A percentile compares a stretch with the other conserved stretches of the same genome.
These are phyloP conservation scores for Amiota communis DNA, from an alignment of 2,888 invertebrate genomes.

Conservation along the genomic window DNA sequence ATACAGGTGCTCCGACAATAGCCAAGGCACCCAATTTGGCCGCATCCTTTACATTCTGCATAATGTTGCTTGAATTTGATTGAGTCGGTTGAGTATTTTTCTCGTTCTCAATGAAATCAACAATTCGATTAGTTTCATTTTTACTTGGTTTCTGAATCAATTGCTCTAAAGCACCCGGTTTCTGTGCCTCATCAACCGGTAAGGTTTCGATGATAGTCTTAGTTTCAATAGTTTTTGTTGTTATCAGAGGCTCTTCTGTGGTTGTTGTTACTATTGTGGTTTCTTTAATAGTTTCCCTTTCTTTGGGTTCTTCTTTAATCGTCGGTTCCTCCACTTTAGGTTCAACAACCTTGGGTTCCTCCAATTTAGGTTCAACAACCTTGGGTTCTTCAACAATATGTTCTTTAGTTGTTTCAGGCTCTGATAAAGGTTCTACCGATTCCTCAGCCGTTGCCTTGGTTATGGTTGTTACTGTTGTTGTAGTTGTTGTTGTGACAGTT, in stretches of 20 bases:
- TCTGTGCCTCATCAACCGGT: slow-evolving; percentile 17
- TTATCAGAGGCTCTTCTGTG: slow-evolving; percentile 10
- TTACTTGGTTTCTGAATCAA: slow-evolving; percentile 24
- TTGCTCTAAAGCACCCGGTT: slow-evolving; percentile 42
- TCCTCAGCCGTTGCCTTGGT: slow-evolving; percentile 30
- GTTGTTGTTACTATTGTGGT: slow-evolving; percentile 14
- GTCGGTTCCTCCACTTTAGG: neutral
- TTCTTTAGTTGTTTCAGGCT: slow-evolving; percentile 2
- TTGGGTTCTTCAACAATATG: slow-evolving; percentile 22
- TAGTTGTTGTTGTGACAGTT: slow-evolving; percentile 40
- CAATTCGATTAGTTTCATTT: slow-evolving; percentile 47
- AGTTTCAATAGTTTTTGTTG: neutral
- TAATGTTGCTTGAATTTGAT: slow-evolving; percentile 42
- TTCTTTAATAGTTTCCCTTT: slow-evolving; percentile 29
- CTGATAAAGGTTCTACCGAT: slow-evolving; percentile 30
- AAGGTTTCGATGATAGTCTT: slow-evolving; percentile 35
- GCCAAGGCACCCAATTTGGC: slow-evolving; percentile 90
- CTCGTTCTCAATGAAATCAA: slow-evolving; percentile 60
- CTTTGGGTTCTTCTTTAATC: slow-evolving; percentile 4
- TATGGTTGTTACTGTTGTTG: slow-evolving; percentile 47
- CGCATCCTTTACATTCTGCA: slow-evolving; percentile 76
- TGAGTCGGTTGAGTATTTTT: slow-evolving; percentile 36
- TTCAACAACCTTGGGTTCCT: neutral
- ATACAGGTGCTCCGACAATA: slow-evolving; percentile 88
- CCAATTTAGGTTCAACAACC: neutral